Conservation (phyloP, 2,113 vertebrate genomes). For the Castor canadensis region DNA sequence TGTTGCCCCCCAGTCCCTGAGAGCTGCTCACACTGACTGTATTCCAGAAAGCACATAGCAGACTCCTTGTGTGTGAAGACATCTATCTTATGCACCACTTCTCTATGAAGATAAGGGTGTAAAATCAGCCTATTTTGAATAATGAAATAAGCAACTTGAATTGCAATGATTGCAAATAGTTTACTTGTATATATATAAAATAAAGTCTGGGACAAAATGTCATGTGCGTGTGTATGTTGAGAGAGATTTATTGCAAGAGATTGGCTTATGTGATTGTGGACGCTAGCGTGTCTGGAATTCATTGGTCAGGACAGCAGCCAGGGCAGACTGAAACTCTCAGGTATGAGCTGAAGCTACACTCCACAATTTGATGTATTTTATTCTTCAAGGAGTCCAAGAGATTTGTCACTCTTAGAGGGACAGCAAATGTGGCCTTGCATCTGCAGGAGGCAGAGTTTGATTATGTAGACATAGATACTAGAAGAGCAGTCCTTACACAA, state of each 20-base stretch:
- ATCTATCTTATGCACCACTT: neutral
- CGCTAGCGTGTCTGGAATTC: neutral
- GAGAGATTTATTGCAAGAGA: neutral
- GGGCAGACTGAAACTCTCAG: neutral
- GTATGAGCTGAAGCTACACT: neutral
- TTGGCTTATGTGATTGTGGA: neutral
- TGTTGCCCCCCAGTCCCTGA: neutral
- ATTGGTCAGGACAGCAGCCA: neutral
- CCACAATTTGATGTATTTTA: neutral
- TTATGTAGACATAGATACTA: neutral
- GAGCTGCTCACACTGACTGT: neutral
- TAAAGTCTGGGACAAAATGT: neutral
- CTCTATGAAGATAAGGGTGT: neutral
- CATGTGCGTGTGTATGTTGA: neutral
- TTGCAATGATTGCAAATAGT: neutral
- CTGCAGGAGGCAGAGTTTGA: neutral
- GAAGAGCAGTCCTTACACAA: neutral
- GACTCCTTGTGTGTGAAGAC: neutral
- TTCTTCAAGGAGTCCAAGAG: neutral
- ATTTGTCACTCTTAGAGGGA: neutral
- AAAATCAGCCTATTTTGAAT: slow-evolving; percentile 17
- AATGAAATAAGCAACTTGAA: neutral
- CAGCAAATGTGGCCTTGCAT: neutral
- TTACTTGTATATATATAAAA: neutral
- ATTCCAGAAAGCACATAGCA: neutral